Base-by-base conservation (phyloP, 2,888 invertebrate species). In the Notocelia uddmanniana region DNA sequence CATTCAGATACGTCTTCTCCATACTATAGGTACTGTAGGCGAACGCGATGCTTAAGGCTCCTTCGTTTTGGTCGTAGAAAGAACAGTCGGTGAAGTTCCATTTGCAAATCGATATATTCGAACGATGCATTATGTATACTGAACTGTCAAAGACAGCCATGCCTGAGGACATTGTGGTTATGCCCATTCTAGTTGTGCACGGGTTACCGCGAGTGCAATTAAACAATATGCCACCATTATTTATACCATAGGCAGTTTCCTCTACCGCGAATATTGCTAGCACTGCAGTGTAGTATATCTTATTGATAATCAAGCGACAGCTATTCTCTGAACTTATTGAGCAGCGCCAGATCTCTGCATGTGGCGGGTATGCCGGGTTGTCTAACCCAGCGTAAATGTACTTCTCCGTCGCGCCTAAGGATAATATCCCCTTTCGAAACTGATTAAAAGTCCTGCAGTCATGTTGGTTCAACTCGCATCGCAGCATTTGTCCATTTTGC, bases 1-100 rank as follows among this genome's bases (percentile, higher is more conserved):
- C 60, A 6, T 48, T 26, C 19, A n/a, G 45, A 23, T 26, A 62
- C 26, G 45, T 62, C 23, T 62, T n/a, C n/a, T 62, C 45, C 60
- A 62, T 62, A 18, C 26, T 62, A 21, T 62, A 62, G 18, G 60
- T 62, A 10, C 11, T 48, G 48, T 62, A 62, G 11, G 60, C 45
- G 2, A 48, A 45, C 1, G 26, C 48, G 18, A 62, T 48, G 48
- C 60, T 62, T 5, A 11, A n/a, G 18, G 48, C 45, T 9, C 48
- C 18, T 11, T 15, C 26, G 9, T 48, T 45, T 26, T 8, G n/a
- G 18, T 62, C 60, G 26, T 10, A 62, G 3, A 2, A 0, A 15
- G 26, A 11, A 18, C 45, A 62, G 26, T 48, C 48, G 2, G 21
- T 15, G 2, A n/a, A 0, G 5, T 10, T 10, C 60, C 18, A 48